phyloP scores from a whole-genome alignment of 2,113 vertebrate genomes.

The Boleophthalmus pectinirostris region DNA sequence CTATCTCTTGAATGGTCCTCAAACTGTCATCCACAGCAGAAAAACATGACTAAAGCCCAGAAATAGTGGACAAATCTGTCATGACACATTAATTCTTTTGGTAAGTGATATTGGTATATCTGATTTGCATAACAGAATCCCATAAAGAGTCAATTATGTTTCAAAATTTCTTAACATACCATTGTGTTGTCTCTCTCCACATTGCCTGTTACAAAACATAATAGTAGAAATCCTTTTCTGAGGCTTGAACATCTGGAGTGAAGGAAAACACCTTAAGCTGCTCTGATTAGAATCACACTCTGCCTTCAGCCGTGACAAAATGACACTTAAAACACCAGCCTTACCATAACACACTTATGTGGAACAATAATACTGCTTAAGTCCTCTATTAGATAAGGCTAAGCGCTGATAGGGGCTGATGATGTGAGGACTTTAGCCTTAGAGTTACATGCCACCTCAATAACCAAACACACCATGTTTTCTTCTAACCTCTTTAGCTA shows the following conservation, averaged over 20 bases:
- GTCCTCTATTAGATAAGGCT: constrained; percentile 67
- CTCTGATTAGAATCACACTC: constrained; percentile 74
- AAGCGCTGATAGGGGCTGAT: constrained; percentile 42
- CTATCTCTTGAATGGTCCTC: not conserved
- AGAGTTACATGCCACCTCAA: constrained; percentile 75
- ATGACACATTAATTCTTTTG: not conserved
- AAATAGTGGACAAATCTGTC: not conserved
- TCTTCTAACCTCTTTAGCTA: constrained; percentile 63
- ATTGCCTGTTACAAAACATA: constrained; percentile 38
- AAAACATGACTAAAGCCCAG: too few relatives aligned
- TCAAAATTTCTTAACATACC: not conserved
- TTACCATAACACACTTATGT: constrained; percentile 62
- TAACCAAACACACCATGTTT: constrained; percentile 49
- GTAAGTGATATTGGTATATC: not conserved
- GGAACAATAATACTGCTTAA: constrained; percentile 69
- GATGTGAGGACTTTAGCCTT: constrained; percentile 76
- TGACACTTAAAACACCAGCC: constrained; percentile 61
- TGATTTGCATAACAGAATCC: not conserved
- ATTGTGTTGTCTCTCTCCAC: not conserved
- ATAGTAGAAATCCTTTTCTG: constrained; percentile 35
- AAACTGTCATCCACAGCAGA: not conserved
- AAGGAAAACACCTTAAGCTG: constrained; percentile 69
- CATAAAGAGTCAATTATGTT: not conserved
- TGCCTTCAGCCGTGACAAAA: constrained; percentile 66
- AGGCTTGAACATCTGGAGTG: constrained; percentile 67